phyloP scores from a whole-genome alignment of 2,113 vertebrate genomes.

The Progne subis region DNA sequence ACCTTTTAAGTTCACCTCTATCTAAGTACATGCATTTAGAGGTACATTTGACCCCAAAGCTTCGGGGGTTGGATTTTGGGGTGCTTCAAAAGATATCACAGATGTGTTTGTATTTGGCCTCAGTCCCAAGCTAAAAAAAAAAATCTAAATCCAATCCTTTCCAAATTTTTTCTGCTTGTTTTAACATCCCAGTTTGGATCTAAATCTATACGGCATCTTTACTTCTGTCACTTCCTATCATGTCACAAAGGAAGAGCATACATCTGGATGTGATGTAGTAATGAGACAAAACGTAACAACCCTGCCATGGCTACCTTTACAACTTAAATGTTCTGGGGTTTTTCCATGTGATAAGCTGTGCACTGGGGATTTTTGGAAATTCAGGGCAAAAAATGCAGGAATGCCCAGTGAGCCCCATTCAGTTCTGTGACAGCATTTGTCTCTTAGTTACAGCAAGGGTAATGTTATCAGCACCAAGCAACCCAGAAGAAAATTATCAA shows the following conservation, averaged over 20 bases:
- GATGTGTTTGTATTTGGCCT: not conserved
- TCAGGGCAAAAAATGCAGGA: not conserved
- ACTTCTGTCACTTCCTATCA: not conserved
- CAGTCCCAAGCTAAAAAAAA: not conserved
- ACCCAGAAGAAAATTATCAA: constrained; percentile 55
- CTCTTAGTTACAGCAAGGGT: constrained; percentile 71
- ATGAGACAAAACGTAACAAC: not conserved
- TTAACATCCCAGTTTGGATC: not conserved
- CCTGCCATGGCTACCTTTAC: not conserved
- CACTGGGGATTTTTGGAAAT: constrained; percentile 6
- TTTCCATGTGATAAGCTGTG: not conserved
- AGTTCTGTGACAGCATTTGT: constrained; percentile 28
- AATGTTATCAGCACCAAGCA: constrained; percentile 62
- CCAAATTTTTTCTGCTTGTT: not conserved
- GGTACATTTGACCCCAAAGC: not conserved
- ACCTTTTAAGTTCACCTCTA: not conserved
- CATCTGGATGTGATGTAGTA: not conserved
- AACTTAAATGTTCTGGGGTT: not conserved
- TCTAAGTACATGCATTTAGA: not conserved
- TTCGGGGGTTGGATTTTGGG: not conserved
- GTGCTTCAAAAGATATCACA: not conserved
- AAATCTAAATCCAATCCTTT: not conserved
- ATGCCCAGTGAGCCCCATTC: not conserved
- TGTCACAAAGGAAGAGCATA: not conserved
- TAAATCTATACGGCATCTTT: not conserved